These are phyloP conservation scores for Nomada flava DNA, from an alignment of 2,888 invertebrate species.

Conservation along the genomic window DNA sequence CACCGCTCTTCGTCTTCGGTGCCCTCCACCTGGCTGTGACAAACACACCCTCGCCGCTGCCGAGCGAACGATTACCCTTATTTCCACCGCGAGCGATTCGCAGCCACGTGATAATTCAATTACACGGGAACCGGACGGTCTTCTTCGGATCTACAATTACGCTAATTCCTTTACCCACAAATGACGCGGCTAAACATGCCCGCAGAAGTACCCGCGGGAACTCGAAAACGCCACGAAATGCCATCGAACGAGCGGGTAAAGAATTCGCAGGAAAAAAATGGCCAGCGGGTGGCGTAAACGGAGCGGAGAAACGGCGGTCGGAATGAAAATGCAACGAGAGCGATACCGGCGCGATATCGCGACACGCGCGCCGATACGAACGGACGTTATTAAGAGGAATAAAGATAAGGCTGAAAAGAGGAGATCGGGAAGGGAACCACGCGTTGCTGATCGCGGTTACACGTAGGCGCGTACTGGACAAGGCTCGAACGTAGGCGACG, in stretches of 20 bases:
- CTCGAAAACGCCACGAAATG: neutral
- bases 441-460: conserved; percentile 23
- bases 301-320: conserved; percentile 30
- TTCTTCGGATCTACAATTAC: neutral
- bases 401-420: conserved; percentile 57
- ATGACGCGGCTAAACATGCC: too few species aligned
- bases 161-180: too few species aligned
- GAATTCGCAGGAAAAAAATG: neutral
- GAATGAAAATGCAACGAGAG: conserved; percentile 44
- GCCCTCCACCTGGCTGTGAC: conserved; percentile 44
- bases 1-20: conserved; percentile 35
- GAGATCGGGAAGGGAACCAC: neutral
- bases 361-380: conserved; percentile 36
- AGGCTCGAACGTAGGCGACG: conserved; percentile 41
- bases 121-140: neutral
- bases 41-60: conserved; percentile 42
- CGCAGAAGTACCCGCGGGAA: too few species aligned
- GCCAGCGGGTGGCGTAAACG: conserved; percentile 19
- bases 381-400: conserved; percentile 64
- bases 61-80: conserved; percentile 18
- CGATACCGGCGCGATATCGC: conserved; percentile 46
- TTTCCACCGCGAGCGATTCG: conserved; percentile 2
- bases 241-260: neutral
- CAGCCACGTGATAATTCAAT: conserved; percentile 41
- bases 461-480: conserved; percentile 37